These are phyloP conservation scores for Parauchenoglanis punctatus DNA, from an alignment of 2,797 vertebrate genomes.

Conservation along the genomic window DNA sequence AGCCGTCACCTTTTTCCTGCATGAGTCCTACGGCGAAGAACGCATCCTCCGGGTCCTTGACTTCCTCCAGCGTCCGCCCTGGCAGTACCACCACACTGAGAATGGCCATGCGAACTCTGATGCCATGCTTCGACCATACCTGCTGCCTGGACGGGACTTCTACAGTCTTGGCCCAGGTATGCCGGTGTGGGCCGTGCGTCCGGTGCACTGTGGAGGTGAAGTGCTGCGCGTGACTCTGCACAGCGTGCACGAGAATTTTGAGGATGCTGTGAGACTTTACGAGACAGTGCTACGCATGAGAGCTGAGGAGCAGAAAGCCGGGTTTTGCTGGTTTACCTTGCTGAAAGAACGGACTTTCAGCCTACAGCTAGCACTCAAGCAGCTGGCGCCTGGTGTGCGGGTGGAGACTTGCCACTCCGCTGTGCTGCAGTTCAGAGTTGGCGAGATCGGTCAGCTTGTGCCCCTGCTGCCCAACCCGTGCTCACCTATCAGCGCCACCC, in stretches of 20 bases:
- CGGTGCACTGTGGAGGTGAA: constrained; percentile 81
- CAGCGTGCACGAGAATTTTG: constrained; percentile 87
- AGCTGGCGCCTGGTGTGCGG: constrained; percentile 80
- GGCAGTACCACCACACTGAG: constrained; percentile 82
- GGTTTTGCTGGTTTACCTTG: constrained; percentile 83
- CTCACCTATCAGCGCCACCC: constrained; percentile 85
- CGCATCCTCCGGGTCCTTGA: constrained; percentile 83
- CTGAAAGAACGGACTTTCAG: constrained; percentile 65
- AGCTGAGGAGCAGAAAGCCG: constrained; percentile 78
- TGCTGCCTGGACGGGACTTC: constrained; percentile 81
- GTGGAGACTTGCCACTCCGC: constrained; percentile 81
- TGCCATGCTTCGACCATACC: constrained; percentile 61
- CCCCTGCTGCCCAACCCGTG: constrained; percentile 93
- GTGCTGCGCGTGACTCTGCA: constrained; percentile 87
- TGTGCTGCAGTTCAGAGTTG: constrained; percentile 88
- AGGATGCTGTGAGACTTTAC: constrained; percentile 86
- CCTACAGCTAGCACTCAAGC: constrained; percentile 89
- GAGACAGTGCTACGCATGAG: constrained; percentile 85
- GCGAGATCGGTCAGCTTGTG: constrained; percentile 89
- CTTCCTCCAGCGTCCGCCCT: constrained; percentile 86
- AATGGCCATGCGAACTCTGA: constrained; percentile 44
- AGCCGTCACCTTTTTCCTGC: constrained; percentile 89
- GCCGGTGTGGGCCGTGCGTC: constrained; percentile 90
- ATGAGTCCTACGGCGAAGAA: constrained; percentile 83
- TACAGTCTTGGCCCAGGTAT: constrained; percentile 86